phyloP scores from a whole-genome alignment of 37 sponge, comb jelly and placozoan species.

The Halichondria panicea region DNA sequence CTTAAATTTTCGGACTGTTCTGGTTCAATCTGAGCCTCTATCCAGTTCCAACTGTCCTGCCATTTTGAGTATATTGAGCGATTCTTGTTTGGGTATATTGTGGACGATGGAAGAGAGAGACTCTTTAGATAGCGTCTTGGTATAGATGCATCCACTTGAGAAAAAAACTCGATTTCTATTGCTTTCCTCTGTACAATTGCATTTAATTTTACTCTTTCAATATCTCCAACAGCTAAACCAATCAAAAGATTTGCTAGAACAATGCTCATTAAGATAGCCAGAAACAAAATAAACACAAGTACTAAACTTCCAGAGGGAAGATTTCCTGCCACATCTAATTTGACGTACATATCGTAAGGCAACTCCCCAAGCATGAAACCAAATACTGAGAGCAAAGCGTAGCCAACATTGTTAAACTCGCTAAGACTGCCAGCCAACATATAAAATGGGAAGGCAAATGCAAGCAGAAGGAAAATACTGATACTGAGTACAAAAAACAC shows the following conservation, averaged over 20 bases:
- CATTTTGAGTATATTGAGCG: too few species aligned
- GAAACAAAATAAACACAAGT: slow-evolving; percentile 54
- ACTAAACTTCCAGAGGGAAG: slow-evolving; percentile 26
- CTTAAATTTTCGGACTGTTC: too few species aligned
- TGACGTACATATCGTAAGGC: slow-evolving; percentile 27
- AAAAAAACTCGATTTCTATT: slow-evolving; percentile 26
- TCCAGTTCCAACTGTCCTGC: too few species aligned
- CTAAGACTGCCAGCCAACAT: slow-evolving; percentile 43
- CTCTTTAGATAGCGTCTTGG: too few species aligned
- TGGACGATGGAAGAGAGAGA: too few species aligned
- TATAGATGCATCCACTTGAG: slow-evolving; percentile 31
- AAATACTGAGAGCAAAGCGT: slow-evolving; percentile 60
- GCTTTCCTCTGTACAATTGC: slow-evolving; percentile 52
- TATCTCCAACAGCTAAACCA: slow-evolving; percentile 93
- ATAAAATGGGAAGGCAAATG: slow-evolving; percentile 70
- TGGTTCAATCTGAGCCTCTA: too few species aligned
- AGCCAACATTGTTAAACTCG: slow-evolving; percentile 26
- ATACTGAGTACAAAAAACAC: slow-evolving; percentile 49
- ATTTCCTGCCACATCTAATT: background rate
- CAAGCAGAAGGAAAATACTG: slow-evolving; percentile 49
- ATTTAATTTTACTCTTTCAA: slow-evolving; percentile 61
- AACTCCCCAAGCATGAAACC: slow-evolving; percentile 68
- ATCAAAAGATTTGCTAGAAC: slow-evolving; percentile 81
- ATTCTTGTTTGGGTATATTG: too few species aligned
- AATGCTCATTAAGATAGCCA: slow-evolving; percentile 64